These are phyloP conservation scores for Conus betulinus DNA, from an alignment of 1,140 invertebrate species.

Conservation along the genomic window DNA sequence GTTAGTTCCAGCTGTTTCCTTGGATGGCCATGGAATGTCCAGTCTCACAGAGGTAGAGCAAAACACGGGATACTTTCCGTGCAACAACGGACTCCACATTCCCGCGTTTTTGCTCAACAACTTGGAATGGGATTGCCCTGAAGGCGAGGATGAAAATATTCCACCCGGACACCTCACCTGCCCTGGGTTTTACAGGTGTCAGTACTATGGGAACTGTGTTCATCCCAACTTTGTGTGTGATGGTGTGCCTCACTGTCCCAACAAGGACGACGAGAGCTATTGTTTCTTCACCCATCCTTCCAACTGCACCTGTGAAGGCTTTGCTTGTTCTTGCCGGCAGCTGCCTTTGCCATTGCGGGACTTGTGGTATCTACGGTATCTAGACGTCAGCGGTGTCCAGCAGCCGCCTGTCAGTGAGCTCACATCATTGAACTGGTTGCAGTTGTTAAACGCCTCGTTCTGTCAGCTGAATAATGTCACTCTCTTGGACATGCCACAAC, in stretches of 20 bases:
- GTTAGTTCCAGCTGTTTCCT: not conserved
- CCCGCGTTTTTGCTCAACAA: slow-evolving; percentile 18
- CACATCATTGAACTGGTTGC: not conserved
- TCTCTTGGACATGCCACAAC: not conserved
- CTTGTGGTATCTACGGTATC: slow-evolving; percentile 18
- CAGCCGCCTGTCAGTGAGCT: not conserved
- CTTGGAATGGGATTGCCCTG: not conserved
- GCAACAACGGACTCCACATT: not conserved
- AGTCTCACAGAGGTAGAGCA: not conserved
- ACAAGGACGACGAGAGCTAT: slow-evolving; percentile 34
- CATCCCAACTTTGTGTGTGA: slow-evolving; percentile 35
- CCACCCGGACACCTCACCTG: not conserved
- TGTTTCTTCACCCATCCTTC: slow-evolving; percentile 21
- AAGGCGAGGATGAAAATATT: slow-evolving; percentile 12
- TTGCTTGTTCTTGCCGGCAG: slow-evolving; percentile 23
- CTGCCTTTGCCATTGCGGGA: not conserved
- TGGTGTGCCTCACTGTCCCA: slow-evolving; percentile 36
- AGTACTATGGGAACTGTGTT: slow-evolving; percentile 12
- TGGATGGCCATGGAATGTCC: slow-evolving; percentile 18
- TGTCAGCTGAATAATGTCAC: not conserved
- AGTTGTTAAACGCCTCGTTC: not conserved
- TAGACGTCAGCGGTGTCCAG: not conserved
- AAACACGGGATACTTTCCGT: not conserved
- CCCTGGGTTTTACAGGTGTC: slow-evolving; percentile 30
- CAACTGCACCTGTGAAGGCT: slow-evolving; percentile 33